Base-by-base conservation (phyloP, 2,113 vertebrate species). In the Anolis carolinensis region DNA sequence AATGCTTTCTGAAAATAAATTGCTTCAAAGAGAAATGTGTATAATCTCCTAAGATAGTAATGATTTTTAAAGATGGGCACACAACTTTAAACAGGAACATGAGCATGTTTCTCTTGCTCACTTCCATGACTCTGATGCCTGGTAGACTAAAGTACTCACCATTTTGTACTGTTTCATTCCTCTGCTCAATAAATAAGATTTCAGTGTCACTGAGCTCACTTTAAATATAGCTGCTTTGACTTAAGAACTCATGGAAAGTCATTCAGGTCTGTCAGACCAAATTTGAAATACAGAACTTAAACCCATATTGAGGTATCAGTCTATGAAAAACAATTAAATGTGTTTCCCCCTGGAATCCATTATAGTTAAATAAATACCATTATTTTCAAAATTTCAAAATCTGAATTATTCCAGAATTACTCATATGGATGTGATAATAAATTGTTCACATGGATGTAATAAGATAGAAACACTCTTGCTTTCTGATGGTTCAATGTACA, bases 1-100 rank as follows among this genome's bases (percentile, higher is more conserved):
- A 70, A 88, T 79, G 1, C 7, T 34, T 71, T 34, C 68, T 27
- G 36, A 87, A 82, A 36, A 71, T 0, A 36, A 90, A 85, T 71
- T 52, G 68, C 6, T 2, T 6, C 23, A 52, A 39, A 63, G 18
- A 55, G 13, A 32, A 67, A 85, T 52, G 36, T 34, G 85, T 89
- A 83, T 6, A 86, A 52, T 65, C 62, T 65, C 23, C 62, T 65
- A 65, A 65, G 63, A 2, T 65, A 3, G 20, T 23, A 36, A 78
- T 84, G 67, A 30, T 32, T 70, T 70, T 44, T 78, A 65, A n/a
- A 3, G 0, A 30, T 55, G 30, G 14, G 5, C 20, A 36, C 48
- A 8, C 30, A 77, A 7, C 63, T 68, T 68, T 10, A 50, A 55
- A 62, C 2, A 55, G 27, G 14, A n/a, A 34, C 30, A 55, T 34